Evolutionary conservation across 1,140 invertebrate species (phyloP).

Genomic region (Lasaia peninsularis): DNA sequence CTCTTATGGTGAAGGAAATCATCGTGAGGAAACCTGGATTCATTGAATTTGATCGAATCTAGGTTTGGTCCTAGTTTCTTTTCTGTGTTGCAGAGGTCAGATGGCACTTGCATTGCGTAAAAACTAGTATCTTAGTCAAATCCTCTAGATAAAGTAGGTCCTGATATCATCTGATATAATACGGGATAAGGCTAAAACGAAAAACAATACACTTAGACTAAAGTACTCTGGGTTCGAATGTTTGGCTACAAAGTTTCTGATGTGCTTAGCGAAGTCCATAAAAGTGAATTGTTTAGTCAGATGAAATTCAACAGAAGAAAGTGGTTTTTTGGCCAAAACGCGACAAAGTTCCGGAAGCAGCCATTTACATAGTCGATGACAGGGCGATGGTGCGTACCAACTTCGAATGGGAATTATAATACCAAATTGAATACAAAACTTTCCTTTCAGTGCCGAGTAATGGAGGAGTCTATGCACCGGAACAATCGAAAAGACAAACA

Average conservation of each 20-base stretch:
- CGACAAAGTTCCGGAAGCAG: conserved; percentile 65
- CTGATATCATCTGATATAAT: no score
- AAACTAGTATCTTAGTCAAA: no score
- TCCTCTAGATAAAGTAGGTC: no score
- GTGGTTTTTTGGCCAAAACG: conserved; percentile 59
- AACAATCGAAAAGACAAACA: conserved; percentile 77
- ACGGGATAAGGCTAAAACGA: no score
- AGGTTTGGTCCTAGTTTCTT: no score
- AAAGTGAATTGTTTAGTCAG: conserved; percentile 30
- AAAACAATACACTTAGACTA: conserved; percentile 17
- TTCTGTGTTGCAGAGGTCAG: no score
- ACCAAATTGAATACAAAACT: conserved; percentile 78
- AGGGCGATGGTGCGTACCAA: conserved; percentile 73
- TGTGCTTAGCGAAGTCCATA: not conserved
- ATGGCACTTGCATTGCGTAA: no score
- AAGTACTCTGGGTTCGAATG: not conserved
- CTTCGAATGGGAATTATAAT: conserved; percentile 77
- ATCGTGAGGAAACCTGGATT: no score
- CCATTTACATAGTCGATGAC: conserved; percentile 76
- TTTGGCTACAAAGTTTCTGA: conserved; percentile 5
- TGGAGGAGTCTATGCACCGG: conserved; percentile 76
- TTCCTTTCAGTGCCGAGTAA: conserved; percentile 76
- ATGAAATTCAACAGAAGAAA: conserved; percentile 33
- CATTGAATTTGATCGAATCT: no score
- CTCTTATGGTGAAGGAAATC: no score